Conservation (phyloP, 35 echinoderm and acorn worm genomes). For the Lytechinus variegatus region DNA sequence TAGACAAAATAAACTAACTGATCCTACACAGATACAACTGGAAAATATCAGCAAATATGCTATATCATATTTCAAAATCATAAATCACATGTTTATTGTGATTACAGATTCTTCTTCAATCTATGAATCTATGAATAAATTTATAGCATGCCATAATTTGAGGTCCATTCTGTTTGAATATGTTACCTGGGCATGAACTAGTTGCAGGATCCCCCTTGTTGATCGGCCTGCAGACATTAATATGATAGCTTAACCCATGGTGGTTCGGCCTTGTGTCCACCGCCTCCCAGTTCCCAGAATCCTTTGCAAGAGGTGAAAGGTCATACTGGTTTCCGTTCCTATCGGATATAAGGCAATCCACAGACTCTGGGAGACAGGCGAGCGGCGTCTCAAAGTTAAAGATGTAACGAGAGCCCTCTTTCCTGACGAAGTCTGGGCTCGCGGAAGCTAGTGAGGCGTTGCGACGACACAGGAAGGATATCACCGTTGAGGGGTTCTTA, state of each 20-base stretch:
- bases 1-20: too few relatives aligned
- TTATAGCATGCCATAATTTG: too few relatives aligned
- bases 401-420: slow-evolving; percentile 65
- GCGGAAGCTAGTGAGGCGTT: slow-evolving; percentile 58
- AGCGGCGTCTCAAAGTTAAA: slow-evolving; percentile 88
- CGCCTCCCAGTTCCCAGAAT: slow-evolving; percentile 92
- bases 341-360: slow-evolving; percentile 93
- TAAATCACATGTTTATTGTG: too few relatives aligned
- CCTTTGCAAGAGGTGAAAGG: slow-evolving; percentile 87
- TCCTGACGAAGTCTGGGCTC: slow-evolving; percentile 61
- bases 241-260: slow-evolving; percentile 75
- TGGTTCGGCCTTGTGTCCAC: slow-evolving; percentile 75
- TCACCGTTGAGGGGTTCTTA: slow-evolving; percentile 50
- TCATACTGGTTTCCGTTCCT: slow-evolving; percentile 87
- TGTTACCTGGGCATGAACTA: slow-evolving; percentile 66
- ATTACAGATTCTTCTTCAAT: too few relatives aligned
- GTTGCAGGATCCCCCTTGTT: slow-evolving; percentile 58
- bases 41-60: too few relatives aligned
- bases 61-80: too few relatives aligned
- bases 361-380: slow-evolving; percentile 86
- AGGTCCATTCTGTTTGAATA: too few relatives aligned
- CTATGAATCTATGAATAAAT: too few relatives aligned
- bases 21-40: too few relatives aligned
- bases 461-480: slow-evolving; percentile 85
- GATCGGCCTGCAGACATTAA: slow-evolving; percentile 89